These are phyloP conservation scores for Rhinoderma darwinii DNA, from an alignment of 2,113 vertebrate genomes.

Conservation along the genomic window DNA sequence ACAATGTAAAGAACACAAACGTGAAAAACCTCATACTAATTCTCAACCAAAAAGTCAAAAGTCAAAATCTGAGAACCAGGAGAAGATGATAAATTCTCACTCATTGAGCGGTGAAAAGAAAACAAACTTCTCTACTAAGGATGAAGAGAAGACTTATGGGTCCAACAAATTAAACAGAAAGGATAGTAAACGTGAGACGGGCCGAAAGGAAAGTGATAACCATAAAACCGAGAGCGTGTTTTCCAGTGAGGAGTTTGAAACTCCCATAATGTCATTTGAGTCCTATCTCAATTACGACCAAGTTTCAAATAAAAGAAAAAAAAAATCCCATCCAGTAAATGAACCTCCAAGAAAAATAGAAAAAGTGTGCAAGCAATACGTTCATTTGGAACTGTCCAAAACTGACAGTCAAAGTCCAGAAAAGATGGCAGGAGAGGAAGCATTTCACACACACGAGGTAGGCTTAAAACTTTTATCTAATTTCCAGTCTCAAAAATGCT, in stretches of 20 bases:
- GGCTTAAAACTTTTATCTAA: neutral
- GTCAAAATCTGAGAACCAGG: slow-evolving; percentile 32
- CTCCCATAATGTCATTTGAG: slow-evolving; percentile 84
- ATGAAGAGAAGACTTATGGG: slow-evolving; percentile 16
- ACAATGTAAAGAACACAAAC: slow-evolving; percentile 18
- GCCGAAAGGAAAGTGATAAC: neutral
- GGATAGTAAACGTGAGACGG: neutral
- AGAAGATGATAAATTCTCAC: neutral
- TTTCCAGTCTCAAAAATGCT: no score
- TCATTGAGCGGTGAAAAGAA: neutral
- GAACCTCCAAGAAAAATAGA: neutral
- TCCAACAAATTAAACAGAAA: slow-evolving; percentile 48
- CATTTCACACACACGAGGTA: slow-evolving; percentile 67
- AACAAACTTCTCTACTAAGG: neutral
- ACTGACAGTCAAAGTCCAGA: neutral
- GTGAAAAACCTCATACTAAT: slow-evolving; percentile 18
- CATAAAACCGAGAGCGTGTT: slow-evolving; percentile 6
- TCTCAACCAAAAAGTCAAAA: neutral
- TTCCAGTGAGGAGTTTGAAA: slow-evolving; percentile 57
- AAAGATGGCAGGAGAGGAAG: neutral
- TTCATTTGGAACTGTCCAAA: slow-evolving; percentile 3
- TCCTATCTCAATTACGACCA: slow-evolving; percentile 81
- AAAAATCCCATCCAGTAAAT: slow-evolving; percentile 52
- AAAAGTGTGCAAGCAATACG: slow-evolving; percentile 33
- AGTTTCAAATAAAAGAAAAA: slow-evolving; percentile 70